phyloP scores from a whole-genome alignment of 2,797 vertebrate genomes.

The Oreortyx pictus region DNA sequence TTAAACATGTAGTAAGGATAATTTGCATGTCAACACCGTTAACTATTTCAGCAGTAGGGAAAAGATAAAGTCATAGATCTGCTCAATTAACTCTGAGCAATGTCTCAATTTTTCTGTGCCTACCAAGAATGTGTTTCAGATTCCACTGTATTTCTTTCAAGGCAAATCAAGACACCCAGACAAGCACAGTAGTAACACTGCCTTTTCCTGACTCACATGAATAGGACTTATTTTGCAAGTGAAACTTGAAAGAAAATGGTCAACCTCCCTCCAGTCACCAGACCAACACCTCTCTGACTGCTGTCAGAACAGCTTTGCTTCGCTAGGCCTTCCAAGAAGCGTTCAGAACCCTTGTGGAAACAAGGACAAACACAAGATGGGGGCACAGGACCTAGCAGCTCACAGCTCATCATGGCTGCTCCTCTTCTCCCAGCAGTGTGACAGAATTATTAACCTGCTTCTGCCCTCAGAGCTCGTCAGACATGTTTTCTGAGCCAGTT shows the following conservation, averaged over 20 bases:
- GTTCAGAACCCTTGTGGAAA: background rate
- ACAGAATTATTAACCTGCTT: background rate
- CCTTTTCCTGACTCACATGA: background rate
- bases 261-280: background rate
- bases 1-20: slow-evolving; percentile 20
- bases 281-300: background rate
- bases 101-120: slow-evolving; percentile 19
- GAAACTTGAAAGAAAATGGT: background rate
- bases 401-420: background rate
- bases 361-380: background rate
- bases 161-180: background rate
- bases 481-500: background rate
- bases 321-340: background rate
- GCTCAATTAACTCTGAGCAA: slow-evolving; percentile 15
- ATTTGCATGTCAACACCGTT: slow-evolving; percentile 60
- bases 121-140: too few relatives aligned
- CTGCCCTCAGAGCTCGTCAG: background rate
- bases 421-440: background rate
- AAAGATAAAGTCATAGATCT: slow-evolving; percentile 11
- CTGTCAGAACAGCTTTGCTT: background rate
- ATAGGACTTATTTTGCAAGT: background rate
- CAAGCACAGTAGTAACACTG: background rate
- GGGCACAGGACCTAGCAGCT: background rate
- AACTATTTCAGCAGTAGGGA: slow-evolving; percentile 34
- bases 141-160: too few relatives aligned